A percentile compares a stretch with the other conserved stretches of the same genome.
These are phyloP conservation scores for Eubasilissa regina DNA, from an alignment of 1,140 invertebrate genomes.

Conservation along the genomic window DNA sequence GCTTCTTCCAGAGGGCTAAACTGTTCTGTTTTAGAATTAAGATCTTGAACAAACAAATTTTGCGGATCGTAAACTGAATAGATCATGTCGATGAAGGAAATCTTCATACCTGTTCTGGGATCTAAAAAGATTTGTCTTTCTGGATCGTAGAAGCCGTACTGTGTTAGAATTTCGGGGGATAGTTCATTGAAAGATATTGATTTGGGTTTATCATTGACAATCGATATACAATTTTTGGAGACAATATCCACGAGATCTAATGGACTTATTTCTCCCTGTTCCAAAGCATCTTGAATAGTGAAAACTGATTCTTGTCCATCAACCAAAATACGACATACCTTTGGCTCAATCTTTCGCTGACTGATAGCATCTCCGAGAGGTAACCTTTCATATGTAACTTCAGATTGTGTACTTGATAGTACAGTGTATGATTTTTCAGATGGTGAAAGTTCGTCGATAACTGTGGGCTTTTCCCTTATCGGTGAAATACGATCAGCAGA, in stretches of 20 bases:
- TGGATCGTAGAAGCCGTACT: slow-evolving; percentile 83
- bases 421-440: slow-evolving; percentile 12
- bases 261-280: slow-evolving; percentile 78
- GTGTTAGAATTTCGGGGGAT: slow-evolving; percentile 78
- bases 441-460: slow-evolving; percentile 6
- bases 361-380: slow-evolving; percentile 81
- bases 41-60: slow-evolving; percentile 84
- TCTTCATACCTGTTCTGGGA: slow-evolving; percentile 80
- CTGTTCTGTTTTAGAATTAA: slow-evolving; percentile 76
- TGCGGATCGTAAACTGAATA: slow-evolving; percentile 83
- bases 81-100: slow-evolving; percentile 86
- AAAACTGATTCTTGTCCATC: slow-evolving; percentile 73
- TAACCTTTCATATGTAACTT: slow-evolving; percentile 67
- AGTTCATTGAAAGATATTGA: slow-evolving; percentile 71
- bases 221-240: slow-evolving; percentile 68
- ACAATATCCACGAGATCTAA: slow-evolving; percentile 77
- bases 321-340: slow-evolving; percentile 78
- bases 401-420: slow-evolving; percentile 6
- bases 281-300: slow-evolving; percentile 77
- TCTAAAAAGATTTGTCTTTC: slow-evolving; percentile 84
- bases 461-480: slow-evolving; percentile 10
- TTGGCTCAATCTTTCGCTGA: slow-evolving; percentile 81
- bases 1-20: slow-evolving; percentile 84
- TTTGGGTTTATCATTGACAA: slow-evolving; percentile 65
- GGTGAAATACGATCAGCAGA: slow-evolving; percentile 29